phyloP scores from a whole-genome alignment of 2,888 invertebrate species.

The Nemurella pictetii region DNA sequence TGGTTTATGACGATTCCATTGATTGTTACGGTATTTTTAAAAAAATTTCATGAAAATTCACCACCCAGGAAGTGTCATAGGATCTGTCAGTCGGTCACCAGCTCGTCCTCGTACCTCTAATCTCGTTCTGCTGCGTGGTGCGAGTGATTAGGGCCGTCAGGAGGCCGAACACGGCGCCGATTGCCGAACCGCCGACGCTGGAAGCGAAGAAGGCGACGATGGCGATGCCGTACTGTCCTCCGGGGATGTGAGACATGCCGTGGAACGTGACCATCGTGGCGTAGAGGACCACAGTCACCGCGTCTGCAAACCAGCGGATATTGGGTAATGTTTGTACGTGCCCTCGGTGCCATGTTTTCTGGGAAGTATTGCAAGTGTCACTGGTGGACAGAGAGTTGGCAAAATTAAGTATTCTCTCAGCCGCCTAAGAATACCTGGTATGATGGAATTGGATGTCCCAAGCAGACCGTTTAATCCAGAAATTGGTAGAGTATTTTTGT shows the following conservation, averaged over 20 bases:
- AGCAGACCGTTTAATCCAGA: too few species aligned
- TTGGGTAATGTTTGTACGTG: too few species aligned
- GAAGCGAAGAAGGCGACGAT: slow-evolving; percentile 58
- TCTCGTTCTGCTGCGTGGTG: slow-evolving; percentile 45
- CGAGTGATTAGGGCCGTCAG: slow-evolving; percentile 58
- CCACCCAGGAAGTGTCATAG: too few species aligned
- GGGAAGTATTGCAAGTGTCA: too few species aligned
- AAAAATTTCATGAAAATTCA: not conserved
- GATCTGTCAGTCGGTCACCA: too few species aligned
- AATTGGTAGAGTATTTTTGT: too few species aligned
- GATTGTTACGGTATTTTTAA: not conserved
- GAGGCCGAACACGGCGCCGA: slow-evolving; percentile 59
- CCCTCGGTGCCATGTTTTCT: too few species aligned
- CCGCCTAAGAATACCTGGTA: too few species aligned
- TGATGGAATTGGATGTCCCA: too few species aligned
- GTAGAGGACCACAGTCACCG: slow-evolving; percentile 44
- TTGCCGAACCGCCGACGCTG: slow-evolving; percentile 56
- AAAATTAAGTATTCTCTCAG: too few species aligned
- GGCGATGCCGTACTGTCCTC: slow-evolving; percentile 55
- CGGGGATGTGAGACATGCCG: slow-evolving; percentile 53
- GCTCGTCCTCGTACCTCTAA: slow-evolving; percentile 47
- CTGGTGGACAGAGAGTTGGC: too few species aligned
- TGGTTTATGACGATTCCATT: not conserved
- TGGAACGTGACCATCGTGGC: slow-evolving; percentile 59
- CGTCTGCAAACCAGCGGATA: slow-evolving; percentile 42